Conservation (phyloP, 1,140 invertebrate genomes). For the roundworm (Caenorhabditis elegans) region WBcel235 BX284603.4:8934001-8934500, state of each 20-base stretch:
- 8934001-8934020: slow-evolving; percentile 1
- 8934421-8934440: slow-evolving; percentile 53
- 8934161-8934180: too few relatives aligned
- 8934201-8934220: too few relatives aligned
- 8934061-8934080: too few relatives aligned
- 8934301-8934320: slow-evolving; percentile 57
- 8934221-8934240: slow-evolving; percentile 56
- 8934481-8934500: slow-evolving; percentile 48
- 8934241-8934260: slow-evolving; percentile 58
- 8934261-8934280: slow-evolving; percentile 53
- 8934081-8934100: too few relatives aligned
- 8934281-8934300: slow-evolving; percentile 56
- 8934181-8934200: too few relatives aligned
- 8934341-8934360: slow-evolving; percentile 57
- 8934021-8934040: background rate
- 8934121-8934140: too few relatives aligned
- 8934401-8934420: slow-evolving; percentile 64
- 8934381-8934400: slow-evolving; percentile 64
- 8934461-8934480: too few relatives aligned
- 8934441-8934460: background rate
- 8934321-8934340: slow-evolving; percentile 57
- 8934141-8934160: too few relatives aligned
- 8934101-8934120: too few relatives aligned
- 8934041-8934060: background rate
- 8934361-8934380: slow-evolving; percentile 58